phyloP scores from a whole-genome alignment of 2,888 invertebrate genomes.

The Tetragonula carbonaria region DNA sequence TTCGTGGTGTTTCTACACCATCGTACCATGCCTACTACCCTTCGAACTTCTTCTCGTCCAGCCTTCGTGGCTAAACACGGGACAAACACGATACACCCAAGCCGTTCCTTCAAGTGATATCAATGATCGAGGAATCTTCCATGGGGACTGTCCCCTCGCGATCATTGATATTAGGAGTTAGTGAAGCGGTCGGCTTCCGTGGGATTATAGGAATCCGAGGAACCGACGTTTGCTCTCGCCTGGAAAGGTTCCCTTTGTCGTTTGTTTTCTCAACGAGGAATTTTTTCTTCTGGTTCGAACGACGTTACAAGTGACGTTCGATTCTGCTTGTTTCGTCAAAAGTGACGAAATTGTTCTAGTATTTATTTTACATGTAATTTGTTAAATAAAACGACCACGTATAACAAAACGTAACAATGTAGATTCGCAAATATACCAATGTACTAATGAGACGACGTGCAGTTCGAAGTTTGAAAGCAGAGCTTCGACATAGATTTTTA shows the following conservation, averaged over 20 bases:
- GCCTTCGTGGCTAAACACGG: slow-evolving; percentile 55
- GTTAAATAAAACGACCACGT: too few species aligned
- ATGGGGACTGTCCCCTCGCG: slow-evolving; percentile 31
- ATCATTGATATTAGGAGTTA: slow-evolving; percentile 65
- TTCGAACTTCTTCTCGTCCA: slow-evolving; percentile 12
- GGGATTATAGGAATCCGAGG: slow-evolving; percentile 51
- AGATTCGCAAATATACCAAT: too few species aligned
- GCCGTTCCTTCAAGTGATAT: slow-evolving; percentile 65
- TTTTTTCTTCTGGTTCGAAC: not conserved
- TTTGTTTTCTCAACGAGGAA: slow-evolving; percentile 7
- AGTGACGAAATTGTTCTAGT: too few species aligned
- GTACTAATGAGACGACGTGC: too few species aligned
- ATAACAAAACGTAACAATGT: too few species aligned
- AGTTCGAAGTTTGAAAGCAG: too few species aligned
- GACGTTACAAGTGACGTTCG: not conserved
- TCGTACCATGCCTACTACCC: slow-evolving; percentile 44
- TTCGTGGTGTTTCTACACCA: slow-evolving; percentile 36
- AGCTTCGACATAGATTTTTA: too few species aligned
- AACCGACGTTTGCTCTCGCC: slow-evolving; percentile 3
- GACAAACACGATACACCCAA: slow-evolving; percentile 63
- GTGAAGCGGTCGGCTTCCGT: slow-evolving; percentile 19
- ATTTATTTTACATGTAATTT: too few species aligned
- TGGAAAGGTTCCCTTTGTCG: not conserved
- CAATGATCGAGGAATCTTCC: slow-evolving; percentile 67
- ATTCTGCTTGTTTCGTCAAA: too few species aligned